A percentile compares a stretch with the other conserved stretches of the same genome.
Evolutionary conservation across 2,888 invertebrate species (phyloP).

Genomic region (Leptothorax acervorum): DNA sequence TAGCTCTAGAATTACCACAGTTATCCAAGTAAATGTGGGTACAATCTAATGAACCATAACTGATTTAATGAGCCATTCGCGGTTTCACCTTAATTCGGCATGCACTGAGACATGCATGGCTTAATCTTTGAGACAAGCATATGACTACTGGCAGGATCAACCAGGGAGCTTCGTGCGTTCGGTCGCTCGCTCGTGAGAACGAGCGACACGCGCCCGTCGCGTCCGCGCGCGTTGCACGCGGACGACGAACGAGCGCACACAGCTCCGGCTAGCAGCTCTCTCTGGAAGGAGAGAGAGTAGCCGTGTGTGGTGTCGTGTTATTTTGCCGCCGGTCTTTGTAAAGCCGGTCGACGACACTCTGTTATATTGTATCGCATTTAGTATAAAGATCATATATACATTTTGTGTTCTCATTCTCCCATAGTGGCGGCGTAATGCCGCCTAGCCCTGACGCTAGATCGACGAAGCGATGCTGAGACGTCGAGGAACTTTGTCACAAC

Average conservation of each 20-base stretch:
- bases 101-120: conserved; percentile 89
- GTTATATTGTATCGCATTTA: no score
- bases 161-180: conserved; percentile 75
- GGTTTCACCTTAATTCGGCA: conserved; percentile 87
- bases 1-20: conserved; percentile 90
- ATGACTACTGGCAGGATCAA: conserved; percentile 87
- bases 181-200: no score
- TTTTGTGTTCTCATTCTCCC: not conserved
- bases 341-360: not conserved
- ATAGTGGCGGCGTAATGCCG: not conserved
- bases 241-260: no score
- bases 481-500: not conserved
- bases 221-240: no score
- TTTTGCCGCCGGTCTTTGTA: not conserved
- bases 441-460: not conserved
- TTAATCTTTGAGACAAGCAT: conserved; percentile 89
- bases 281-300: no score
- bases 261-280: no score
- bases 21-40: conserved; percentile 87
- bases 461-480: not conserved
- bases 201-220: no score
- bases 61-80: conserved; percentile 88
- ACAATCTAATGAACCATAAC: conserved; percentile 87
- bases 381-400: not conserved
- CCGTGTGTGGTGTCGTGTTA: not conserved